phyloP scores from a whole-genome alignment of 2,888 invertebrate species.

The Noctua janthe region DNA sequence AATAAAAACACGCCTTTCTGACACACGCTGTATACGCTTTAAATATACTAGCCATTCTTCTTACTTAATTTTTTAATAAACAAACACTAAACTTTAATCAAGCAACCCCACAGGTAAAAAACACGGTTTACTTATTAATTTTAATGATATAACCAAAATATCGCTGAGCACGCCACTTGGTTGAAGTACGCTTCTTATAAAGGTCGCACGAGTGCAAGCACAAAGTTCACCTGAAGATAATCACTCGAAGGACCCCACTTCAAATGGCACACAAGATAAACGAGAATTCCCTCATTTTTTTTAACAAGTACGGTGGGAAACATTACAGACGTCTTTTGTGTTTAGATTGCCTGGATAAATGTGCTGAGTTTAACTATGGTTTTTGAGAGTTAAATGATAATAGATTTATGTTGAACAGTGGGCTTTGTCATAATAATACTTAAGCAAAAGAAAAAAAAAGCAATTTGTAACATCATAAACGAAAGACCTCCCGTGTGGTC shows the following conservation, averaged over 20 bases:
- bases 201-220: constrained; percentile 80
- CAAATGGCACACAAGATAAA: constrained; percentile 86
- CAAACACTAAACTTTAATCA: constrained; percentile 8
- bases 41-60: neutral
- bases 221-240: constrained; percentile 85
- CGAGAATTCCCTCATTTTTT: constrained; percentile 80
- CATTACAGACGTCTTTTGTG: constrained; percentile 56
- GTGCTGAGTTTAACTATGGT: constrained; percentile 12
- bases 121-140: constrained; percentile 83
- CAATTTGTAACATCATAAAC: no score
- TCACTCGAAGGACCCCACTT: constrained; percentile 83
- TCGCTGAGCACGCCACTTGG: constrained; percentile 83
- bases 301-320: constrained; percentile 69
- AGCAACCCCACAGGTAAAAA: constrained; percentile 24
- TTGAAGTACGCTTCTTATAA: constrained; percentile 83
- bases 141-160: constrained; percentile 86
- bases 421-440: neutral
- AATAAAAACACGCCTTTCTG: no score
- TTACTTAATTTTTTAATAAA: neutral
- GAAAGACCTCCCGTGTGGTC: no score
- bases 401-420: neutral
- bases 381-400: constrained; percentile 10
- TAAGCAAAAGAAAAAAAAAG: neutral
- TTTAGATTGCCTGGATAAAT: constrained; percentile 41
- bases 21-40: neutral